Percentiles rank a stretch among this genome's conserved stretches.
Conservation (phyloP, 2,797 vertebrate species). For the Fundulus diaphanus region DNA sequence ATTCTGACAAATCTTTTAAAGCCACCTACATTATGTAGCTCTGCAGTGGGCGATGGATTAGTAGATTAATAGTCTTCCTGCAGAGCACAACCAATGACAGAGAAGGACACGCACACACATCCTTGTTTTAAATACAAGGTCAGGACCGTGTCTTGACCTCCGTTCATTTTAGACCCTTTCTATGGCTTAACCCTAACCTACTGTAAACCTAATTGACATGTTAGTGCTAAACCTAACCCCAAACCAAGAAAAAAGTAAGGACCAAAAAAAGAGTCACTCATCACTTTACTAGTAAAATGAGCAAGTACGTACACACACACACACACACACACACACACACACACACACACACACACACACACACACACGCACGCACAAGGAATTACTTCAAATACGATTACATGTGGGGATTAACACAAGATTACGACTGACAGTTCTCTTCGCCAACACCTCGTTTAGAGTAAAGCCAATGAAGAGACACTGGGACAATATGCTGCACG, state of each 20-base stretch:
- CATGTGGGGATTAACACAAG: conserved; percentile 2
- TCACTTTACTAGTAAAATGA: too few species aligned
- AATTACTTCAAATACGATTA: conserved; percentile 14
- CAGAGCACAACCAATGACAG: not conserved
- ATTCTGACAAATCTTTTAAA: conserved; percentile 39
- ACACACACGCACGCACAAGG: not conserved
- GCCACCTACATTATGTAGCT: conserved; percentile 45
- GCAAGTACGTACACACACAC: not conserved
- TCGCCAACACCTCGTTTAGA: conserved; percentile 6
- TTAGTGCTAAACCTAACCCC: too few species aligned
- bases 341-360: not conserved
- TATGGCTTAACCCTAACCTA: too few species aligned
- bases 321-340: not conserved
- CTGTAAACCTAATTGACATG: too few species aligned
- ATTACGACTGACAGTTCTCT: conserved; percentile 17
- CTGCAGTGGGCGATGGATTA: conserved; percentile 38
- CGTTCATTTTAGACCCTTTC: too few species aligned
- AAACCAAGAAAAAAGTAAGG: too few species aligned
- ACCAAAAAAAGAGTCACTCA: too few species aligned
- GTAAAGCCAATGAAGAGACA: conserved; percentile 5
- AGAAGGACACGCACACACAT: not conserved
- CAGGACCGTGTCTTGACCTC: too few species aligned
- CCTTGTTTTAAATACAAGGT: too few species aligned
- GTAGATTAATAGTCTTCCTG: conserved; percentile 38
- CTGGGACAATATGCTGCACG: conserved; percentile 1